Evolutionary conservation across 1,140 invertebrate genomes (phyloP), one percentile per base, ranked within the genome.

Genomic region (Listronotus bonariensis): DNA sequence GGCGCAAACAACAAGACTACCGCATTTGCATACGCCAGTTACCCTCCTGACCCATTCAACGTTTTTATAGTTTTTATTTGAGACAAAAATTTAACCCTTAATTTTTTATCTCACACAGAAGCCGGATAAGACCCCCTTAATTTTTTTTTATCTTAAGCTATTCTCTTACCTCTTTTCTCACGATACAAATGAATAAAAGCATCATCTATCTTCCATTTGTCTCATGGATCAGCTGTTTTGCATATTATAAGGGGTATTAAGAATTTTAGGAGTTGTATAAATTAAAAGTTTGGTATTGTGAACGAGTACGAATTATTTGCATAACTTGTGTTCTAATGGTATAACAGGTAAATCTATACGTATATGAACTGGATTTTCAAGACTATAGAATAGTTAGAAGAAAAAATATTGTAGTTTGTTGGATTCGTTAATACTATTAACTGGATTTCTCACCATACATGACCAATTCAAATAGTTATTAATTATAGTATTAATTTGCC

Each of bases 191-290:
- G 64, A 56, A 59, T 59, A 56, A 59, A 54, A 66, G 64, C 26
- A 69, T 69, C 67, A 69, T 69, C 63, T 65, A 69, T 69, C 67
- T 69, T 65, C 57, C 62, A 68, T 72, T 72, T 72, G 70, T 72
- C 68, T 72, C 69, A 63, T 67, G 58, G 56, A 61, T 52, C 40
- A 48, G 18, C 59, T 53, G 48, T 34, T 67, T 62, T 64, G 56
- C 54, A 59, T 55, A 53, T 40, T 52, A 52, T 26, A 45, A 46
- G 51, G 46, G 31, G 32, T 55, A 63, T 63, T 63, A 63, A 55
- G 49, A 62, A 48, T 56, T 15, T 6, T 18, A 7, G 38, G 49
- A n/a, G 3, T 48, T 43, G 61, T 52, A 63, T 63, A 63, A 63
- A 63, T 63, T 63, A 63, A 55, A 41, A 49, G 34, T 26, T 12